These are phyloP conservation scores for Heliconius hermathena DNA, from an alignment of 1,140 invertebrate species.

Conservation along the genomic window DNA sequence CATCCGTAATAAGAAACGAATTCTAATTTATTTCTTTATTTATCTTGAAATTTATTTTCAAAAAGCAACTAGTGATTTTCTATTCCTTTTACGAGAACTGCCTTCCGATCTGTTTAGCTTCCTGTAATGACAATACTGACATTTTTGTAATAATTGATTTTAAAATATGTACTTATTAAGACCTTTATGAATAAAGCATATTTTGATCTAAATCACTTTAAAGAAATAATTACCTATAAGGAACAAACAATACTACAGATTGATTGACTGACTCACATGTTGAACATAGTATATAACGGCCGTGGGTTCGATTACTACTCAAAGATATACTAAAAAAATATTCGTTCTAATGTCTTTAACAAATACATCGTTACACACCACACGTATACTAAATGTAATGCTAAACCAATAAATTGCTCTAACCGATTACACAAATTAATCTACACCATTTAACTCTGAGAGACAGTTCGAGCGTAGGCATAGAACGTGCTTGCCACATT, in stretches of 20 bases:
- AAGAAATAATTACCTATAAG: background rate
- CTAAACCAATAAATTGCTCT: background rate
- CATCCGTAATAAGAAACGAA: background rate
- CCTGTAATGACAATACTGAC: background rate
- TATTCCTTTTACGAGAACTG: background rate
- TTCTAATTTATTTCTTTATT: background rate
- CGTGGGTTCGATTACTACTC: too few species aligned
- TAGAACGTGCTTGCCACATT: constrained; percentile 26
- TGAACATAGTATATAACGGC: background rate
- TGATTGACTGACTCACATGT: background rate
- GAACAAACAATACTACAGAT: background rate
- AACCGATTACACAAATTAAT: background rate
- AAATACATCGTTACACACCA: too few species aligned
- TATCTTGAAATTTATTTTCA: background rate
- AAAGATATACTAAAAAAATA: too few species aligned
- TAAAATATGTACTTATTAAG: background rate
- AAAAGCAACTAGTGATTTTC: background rate
- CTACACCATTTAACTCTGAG: constrained; percentile 36
- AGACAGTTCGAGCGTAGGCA: constrained; percentile 48
- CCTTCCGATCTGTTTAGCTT: background rate
- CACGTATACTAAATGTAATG: background rate
- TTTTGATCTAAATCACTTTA: background rate
- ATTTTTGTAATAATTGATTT: background rate
- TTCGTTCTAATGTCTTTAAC: too few species aligned
- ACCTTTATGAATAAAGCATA: background rate